Evolutionary conservation across 2,888 invertebrate genomes (phyloP), one percentile per base, ranked within the genome.

Genomic region (Leptura quadrifasciata): DNA sequence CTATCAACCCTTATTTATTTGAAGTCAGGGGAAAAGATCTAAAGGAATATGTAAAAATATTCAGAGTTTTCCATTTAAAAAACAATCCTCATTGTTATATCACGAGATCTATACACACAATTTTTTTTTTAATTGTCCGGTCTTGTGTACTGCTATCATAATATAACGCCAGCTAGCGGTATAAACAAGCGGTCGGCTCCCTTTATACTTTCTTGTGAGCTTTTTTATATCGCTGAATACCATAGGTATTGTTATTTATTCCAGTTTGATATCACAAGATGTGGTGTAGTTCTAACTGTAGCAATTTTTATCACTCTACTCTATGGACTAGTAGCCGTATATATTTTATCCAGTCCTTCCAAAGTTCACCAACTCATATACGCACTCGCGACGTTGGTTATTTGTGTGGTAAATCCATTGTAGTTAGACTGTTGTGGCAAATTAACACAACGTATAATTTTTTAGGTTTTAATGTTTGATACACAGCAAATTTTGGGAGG

Each of bases 401-500:
- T 85, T 91, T 74, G 72, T n/a, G 55, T 82, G 18, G 52, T 75
- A 69, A 58, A 21, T 39, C 15, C 21, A 47, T 35, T 54, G 10
- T 57, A 12, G 0, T 15, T n/a, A 6, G 15, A 47, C 1, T 47
- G 0, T 47, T 2, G 1, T n/a, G 2, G 1, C 3, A 47, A 47
- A 15, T 27, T 31, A 21, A 27, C 10, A 20, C 18, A 20, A 77
- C 61, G 58, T 67, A 65, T 75, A 47, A 31, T 31, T 8, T 88
- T 87, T 63, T 81, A 90, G 88, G 94, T 92, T 85, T 87, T 94
- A 81, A 91, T 93, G 81, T 93, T 91, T 81, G 93, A 94, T 86
- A 91, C 93, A 12, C 94, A 94, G 89, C 90, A 91, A 88, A 90
- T 94, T 55, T 90, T 94, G 87, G 94, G 94, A 18, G 94, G 93